Percentiles rank a stretch among this genome's conserved stretches.
Evolutionary conservation across 2,113 vertebrate genomes (phyloP).

Genomic region (Acanthisitta chloris): DNA sequence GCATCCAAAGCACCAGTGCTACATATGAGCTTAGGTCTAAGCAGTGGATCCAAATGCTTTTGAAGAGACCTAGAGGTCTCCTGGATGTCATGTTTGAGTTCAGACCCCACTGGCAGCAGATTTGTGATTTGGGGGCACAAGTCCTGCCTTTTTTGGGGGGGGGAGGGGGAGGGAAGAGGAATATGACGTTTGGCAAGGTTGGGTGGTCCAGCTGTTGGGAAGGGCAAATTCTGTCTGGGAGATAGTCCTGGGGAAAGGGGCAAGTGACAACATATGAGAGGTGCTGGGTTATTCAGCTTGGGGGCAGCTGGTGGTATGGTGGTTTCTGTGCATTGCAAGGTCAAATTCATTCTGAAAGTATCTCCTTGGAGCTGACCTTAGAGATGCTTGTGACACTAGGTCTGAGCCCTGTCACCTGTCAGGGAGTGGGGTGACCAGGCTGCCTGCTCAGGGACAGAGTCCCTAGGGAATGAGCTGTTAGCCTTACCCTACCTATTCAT

Average conservation of each 20-base stretch:
- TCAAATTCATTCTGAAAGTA: background rate
- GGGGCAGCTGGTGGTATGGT: background rate
- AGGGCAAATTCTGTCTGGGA: background rate
- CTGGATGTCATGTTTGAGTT: background rate
- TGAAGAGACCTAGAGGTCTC: background rate
- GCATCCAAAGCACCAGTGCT: background rate
- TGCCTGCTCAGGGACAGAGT: background rate
- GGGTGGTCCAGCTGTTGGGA: background rate
- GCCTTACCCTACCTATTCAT: background rate
- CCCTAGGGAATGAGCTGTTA: background rate
- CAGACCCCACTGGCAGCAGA: background rate
- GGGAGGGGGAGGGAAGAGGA: accelerated
- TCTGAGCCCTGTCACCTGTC: background rate
- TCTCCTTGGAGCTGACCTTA: background rate
- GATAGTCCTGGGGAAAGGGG: background rate
- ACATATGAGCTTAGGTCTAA: background rate
- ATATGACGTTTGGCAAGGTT: background rate
- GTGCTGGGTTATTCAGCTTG: background rate
- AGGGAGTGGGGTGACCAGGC: background rate
- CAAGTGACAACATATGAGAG: background rate
- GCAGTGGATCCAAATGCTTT: background rate
- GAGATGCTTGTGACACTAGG: background rate
- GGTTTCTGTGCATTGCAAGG: accelerated
- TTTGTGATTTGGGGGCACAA: background rate
- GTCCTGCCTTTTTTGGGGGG: background rate